Evolutionary conservation across 2,888 invertebrate genomes (phyloP), one percentile per base, ranked within the genome.

Genomic region (Scaptomyza cyrtandrae): DNA sequence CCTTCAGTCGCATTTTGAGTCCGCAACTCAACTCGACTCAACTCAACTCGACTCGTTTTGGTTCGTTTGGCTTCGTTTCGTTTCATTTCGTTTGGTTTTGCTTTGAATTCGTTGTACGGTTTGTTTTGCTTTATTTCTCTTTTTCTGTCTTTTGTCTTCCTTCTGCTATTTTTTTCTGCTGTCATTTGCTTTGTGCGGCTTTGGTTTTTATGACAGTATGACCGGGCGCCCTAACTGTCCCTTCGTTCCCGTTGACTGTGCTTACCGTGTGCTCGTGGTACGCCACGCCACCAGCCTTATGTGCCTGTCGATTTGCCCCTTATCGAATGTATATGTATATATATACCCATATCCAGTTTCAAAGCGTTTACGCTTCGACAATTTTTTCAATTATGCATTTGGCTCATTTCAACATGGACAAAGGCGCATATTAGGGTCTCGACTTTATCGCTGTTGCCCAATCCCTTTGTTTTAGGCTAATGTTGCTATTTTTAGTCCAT

Each of bases 351-450:
- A 84, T 88, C 80, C 80, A 80, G 88, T 88, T 84, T 88, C 84
- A 88, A 88, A 88, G 88, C 84, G 84, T 88, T 84, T 61, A 86
- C 84, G 86, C 84, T 76, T 88, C 86, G 88, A 83, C 78, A 86
- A 72, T 71, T 84, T 86, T 86, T 83, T 83, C 83, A 85, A 86
- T 86, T 86, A 85, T 83, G 88, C 82, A 83, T 87, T 83, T 83
- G 74, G 74, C 76, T 81, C 79, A 81, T 86, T 82, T 86, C 69
- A 69, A 69, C 87, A 64, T 81, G 78, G 84, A 84, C 86, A 86
- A 81, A 83, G 83, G 62, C 55, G 46, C 55, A 54, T 41, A 19
- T 41, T 9, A 49, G 14, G 48, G 31, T 31, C 48, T 3, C 11
- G 2, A 11, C 13, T 4, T 9, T 9, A 31, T 11, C 33, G 33